Evolutionary conservation across 2,797 vertebrate species (phyloP), one percentile per base, ranked within the genome.

Genomic region (Aeoliscus strigatus): DNA sequence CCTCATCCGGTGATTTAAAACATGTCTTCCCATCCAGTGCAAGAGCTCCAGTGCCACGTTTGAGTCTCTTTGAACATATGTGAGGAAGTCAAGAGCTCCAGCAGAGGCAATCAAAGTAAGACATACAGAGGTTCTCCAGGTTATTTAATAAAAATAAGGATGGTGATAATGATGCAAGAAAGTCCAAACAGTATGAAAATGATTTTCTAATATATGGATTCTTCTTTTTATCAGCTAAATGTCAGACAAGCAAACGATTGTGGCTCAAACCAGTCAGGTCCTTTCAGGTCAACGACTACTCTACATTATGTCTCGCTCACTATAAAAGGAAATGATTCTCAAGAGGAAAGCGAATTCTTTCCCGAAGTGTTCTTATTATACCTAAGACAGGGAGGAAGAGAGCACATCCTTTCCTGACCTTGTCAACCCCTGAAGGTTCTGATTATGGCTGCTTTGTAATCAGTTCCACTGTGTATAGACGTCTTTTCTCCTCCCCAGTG

Each of bases 401-500:
- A 40, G 41, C 51, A 44, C 54, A 42, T 48, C 44, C 46, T 32
- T 13, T n/a, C 16, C 35, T 69, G 70, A 77, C 68, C 75, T 56
- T 49, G 49, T 73, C 55, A 50, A 48, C 55, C 48, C 38, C 41
- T 48, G 32, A 47, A 45, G 58, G 47, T 33, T 50, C 47, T 69
- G 59, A 67, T 66, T 63, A 70, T 50, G 27, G 45, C 60, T 70
- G 57, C 57, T 54, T 37, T 71, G 48, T 71, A 59, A 66, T 71
- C 68, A 48, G 51, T 14, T 48, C 63, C 46, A 60, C 35, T n/a
- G 53, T 40, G 62, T 56, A 54, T 57, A 67, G 70, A 60, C 28
- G 66, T 61, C 35, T 48, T 26, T 42, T 37, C 40, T 41, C 47
- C 44, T 60, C 47, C 39, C 38, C 39, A 23, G 52, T 24, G 43